Conservation (phyloP, 2,113 vertebrate genomes). For the Heterotis niloticus region DNA sequence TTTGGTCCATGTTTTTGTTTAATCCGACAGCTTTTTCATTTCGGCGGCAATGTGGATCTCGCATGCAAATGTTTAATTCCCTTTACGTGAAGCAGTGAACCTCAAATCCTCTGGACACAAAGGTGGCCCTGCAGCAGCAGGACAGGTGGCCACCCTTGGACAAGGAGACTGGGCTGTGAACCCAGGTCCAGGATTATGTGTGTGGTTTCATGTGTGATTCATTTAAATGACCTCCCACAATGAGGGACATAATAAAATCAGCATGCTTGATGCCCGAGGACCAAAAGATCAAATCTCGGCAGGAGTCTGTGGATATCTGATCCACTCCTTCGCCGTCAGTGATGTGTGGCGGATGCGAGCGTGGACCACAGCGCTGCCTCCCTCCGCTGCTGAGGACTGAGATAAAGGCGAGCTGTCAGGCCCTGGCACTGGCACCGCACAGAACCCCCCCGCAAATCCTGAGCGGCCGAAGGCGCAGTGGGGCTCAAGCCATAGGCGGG, state of each 20-base stretch:
- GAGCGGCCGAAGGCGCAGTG: conserved; percentile 28
- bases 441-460: not conserved
- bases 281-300: not conserved
- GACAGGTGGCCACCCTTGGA: conserved; percentile 6
- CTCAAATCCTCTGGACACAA: not conserved
- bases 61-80: not conserved
- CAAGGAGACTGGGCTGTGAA: not conserved
- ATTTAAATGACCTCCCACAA: not conserved
- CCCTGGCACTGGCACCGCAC: not conserved
- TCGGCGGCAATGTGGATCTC: not conserved
- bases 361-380: not conserved
- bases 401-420: conserved; percentile 17
- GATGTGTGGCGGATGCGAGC: not conserved
- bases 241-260: not conserved
- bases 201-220: not conserved
- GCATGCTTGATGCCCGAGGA: not conserved
- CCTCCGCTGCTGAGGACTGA: not conserved
- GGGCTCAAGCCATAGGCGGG: conserved; percentile 18
- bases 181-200: not conserved
- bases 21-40: not conserved
- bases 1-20: not conserved
- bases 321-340: not conserved
- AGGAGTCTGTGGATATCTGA: not conserved
- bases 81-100: not conserved
- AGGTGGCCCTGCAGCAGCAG: not conserved